These are phyloP conservation scores for Microtus oregoni DNA, from an alignment of 2,113 vertebrate genomes.

Conservation along the genomic window DNA sequence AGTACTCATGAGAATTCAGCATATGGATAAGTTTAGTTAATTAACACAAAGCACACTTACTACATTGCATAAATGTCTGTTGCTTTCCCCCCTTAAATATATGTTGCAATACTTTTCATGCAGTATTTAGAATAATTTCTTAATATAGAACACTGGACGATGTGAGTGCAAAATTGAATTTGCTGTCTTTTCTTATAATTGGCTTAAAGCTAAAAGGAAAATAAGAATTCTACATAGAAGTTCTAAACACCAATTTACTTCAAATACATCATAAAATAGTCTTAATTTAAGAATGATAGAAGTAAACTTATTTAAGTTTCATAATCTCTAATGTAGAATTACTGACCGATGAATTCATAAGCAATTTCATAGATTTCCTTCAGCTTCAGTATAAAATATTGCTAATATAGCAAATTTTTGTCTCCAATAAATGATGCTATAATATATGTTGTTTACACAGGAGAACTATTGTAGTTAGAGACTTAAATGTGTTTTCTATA, in stretches of 20 bases:
- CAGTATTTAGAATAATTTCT: not conserved
- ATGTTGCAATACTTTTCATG: not conserved
- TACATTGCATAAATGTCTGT: not conserved
- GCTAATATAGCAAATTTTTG: not conserved
- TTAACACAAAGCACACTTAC: not conserved
- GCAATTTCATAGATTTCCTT: not conserved
- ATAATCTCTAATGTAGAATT: not conserved
- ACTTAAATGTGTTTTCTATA: too few relatives aligned
- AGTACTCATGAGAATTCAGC: not conserved
- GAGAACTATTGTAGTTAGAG: too few relatives aligned
- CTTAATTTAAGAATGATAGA: not conserved
- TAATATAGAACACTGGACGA: not conserved
- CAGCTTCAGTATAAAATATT: not conserved
- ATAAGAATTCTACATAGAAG: not conserved
- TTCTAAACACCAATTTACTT: not conserved
- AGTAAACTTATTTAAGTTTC: not conserved
- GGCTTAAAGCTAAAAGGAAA: not conserved
- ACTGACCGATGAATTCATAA: not conserved
- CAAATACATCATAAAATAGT: not conserved
- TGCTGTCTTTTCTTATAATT: not conserved
- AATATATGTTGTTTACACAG: not conserved
- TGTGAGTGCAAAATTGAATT: not conserved
- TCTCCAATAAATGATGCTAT: not conserved
- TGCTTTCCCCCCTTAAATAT: not conserved
- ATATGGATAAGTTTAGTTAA: not conserved